Conservation (phyloP, 2,888 invertebrate genomes). For the Drosophila basisetae region DNA sequence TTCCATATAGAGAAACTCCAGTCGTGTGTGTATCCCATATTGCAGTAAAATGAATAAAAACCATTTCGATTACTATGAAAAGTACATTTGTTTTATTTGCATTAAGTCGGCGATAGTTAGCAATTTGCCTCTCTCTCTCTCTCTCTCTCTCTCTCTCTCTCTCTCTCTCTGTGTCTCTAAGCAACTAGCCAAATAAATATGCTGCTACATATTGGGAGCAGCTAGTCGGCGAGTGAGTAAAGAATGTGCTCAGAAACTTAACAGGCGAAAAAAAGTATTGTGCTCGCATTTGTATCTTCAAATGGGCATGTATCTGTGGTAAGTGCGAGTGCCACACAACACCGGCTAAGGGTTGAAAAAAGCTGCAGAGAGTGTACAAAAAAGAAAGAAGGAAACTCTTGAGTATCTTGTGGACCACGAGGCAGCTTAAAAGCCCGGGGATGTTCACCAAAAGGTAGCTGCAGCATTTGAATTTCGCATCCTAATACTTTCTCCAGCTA, state of each 20-base stretch:
- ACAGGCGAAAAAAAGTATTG: constrained; percentile 10
- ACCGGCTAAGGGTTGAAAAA: constrained; percentile 40
- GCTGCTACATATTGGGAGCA: constrained; percentile 22
- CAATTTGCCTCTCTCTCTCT: background rate
- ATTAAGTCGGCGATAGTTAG: constrained; percentile 27
- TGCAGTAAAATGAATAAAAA: constrained; percentile 67
- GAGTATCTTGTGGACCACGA: constrained; percentile 9
- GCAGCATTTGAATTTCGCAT: constrained; percentile 26
- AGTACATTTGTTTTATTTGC: constrained; percentile 29
- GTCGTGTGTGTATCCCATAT: constrained; percentile 4
- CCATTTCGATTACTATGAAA: constrained; percentile 61
- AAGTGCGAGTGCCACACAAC: background rate
- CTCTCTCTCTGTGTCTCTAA: background rate
- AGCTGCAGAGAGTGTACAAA: constrained; percentile 1
- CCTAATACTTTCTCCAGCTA: constrained; percentile 47
- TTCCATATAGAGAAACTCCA: constrained; percentile 15
- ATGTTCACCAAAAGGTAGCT: constrained; percentile 30
- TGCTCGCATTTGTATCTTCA: constrained; percentile 30
- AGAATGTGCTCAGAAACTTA: constrained; percentile 10
- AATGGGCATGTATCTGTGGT: constrained; percentile 57
- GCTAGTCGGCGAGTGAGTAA: background rate
- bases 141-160: background rate
- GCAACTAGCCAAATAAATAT: constrained; percentile 19
- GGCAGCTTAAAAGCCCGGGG: constrained; percentile 18
- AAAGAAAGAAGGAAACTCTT: background rate